These are phyloP conservation scores for Hemicrepidius hirtus DNA, from an alignment of 2,888 invertebrate genomes.

Conservation along the genomic window DNA sequence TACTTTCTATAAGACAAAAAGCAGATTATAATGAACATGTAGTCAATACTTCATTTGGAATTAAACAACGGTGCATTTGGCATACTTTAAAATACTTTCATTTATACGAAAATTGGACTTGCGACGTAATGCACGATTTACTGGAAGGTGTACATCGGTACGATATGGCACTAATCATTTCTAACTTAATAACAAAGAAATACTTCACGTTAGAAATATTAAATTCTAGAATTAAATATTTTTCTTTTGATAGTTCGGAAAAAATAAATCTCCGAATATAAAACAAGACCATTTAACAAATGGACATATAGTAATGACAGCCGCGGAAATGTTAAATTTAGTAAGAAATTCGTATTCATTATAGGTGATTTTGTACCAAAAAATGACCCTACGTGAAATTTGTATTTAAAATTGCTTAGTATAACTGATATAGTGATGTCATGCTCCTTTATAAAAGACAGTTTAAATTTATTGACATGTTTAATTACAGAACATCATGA, in stretches of 20 bases:
- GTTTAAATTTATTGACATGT: background rate
- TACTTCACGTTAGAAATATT: slow-evolving; percentile 49
- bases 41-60: slow-evolving; percentile 35
- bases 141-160: slow-evolving; percentile 57
- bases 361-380: slow-evolving; percentile 57
- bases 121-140: slow-evolving; percentile 63
- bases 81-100: too few relatives aligned
- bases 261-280: slow-evolving; percentile 50
- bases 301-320: slow-evolving; percentile 21
- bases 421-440: slow-evolving; percentile 51
- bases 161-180: slow-evolving; percentile 57
- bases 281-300: slow-evolving; percentile 53
- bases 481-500: slow-evolving; percentile 19
- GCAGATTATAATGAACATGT: slow-evolving; percentile 15
- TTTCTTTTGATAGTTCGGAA: slow-evolving; percentile 44
- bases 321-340: slow-evolving; percentile 62
- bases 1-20: too few relatives aligned
- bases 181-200: slow-evolving; percentile 42
- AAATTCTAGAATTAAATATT: slow-evolving; percentile 53
- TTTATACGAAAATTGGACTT: too few relatives aligned
- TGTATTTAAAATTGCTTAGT: slow-evolving; percentile 54
- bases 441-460: slow-evolving; percentile 29
- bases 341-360: slow-evolving; percentile 52
- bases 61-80: slow-evolving; percentile 56
- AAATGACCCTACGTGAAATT: slow-evolving; percentile 52